phyloP scores from a whole-genome alignment of 2,113 vertebrate species.

The Mustela lutreola region DNA sequence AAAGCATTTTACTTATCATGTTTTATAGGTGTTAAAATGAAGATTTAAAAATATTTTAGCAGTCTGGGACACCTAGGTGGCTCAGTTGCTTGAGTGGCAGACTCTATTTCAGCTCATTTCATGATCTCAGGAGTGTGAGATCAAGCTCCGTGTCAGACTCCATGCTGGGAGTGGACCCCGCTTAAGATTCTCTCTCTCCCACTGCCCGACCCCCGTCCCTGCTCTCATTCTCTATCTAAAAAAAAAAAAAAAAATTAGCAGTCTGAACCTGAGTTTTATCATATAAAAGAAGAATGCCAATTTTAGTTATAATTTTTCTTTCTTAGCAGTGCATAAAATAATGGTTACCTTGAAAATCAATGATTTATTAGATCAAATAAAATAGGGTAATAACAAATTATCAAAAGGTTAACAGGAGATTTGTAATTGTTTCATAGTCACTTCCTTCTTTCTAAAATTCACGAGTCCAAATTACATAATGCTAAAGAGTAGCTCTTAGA shows the following conservation, averaged over 20 bases:
- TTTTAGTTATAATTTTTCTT: slow-evolving; percentile 26
- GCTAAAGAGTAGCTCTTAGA: background rate
- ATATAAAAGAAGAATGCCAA: background rate
- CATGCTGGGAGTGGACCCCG: background rate
- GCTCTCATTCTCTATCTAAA: background rate
- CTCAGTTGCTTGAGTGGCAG: background rate
- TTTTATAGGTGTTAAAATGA: background rate
- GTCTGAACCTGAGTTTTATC: background rate
- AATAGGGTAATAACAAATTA: background rate
- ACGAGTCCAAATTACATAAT: background rate
- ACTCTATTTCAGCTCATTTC: background rate
- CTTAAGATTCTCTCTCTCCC: background rate
- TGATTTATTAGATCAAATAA: background rate
- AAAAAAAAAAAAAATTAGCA: background rate
- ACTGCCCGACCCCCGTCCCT: background rate
- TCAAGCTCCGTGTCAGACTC: background rate
- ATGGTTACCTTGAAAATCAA: slow-evolving; percentile 1
- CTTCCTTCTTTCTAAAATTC: slow-evolving; percentile 9
- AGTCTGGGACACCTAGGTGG: background rate
- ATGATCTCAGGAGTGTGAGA: background rate
- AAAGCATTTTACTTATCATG: background rate
- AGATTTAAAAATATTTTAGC: background rate
- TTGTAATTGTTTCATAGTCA: background rate
- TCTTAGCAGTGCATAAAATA: background rate
- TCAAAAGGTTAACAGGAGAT: background rate